Percentiles rank a stretch among this genome's conserved stretches.
Evolutionary conservation across 92 coral and sea anemone species (phyloP).

Genomic region (Pocillopora grandis): DNA sequence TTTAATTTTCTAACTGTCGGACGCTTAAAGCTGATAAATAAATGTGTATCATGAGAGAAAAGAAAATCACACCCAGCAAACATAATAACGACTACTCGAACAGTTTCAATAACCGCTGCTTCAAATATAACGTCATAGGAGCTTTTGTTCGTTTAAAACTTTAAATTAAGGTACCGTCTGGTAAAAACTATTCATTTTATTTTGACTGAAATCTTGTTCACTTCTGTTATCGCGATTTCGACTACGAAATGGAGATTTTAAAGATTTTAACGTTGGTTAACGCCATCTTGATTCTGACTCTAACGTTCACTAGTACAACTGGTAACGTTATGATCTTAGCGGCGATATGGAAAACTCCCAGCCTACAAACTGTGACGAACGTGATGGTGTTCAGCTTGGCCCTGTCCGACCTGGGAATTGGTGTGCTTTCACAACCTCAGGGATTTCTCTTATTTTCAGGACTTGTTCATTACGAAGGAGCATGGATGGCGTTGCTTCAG

Average conservation of each 20-base stretch:
- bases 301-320: background rate
- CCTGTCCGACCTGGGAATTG: slow-evolving; percentile 21
- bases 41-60: too few relatives aligned
- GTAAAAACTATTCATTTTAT: too few relatives aligned
- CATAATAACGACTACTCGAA: too few relatives aligned
- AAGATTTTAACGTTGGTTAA: background rate
- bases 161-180: too few relatives aligned
- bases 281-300: background rate
- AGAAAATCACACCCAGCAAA: too few relatives aligned
- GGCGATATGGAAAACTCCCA: slow-evolving; percentile 22
- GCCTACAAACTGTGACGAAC: slow-evolving; percentile 5
- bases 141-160: too few relatives aligned
- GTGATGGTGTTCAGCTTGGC: slow-evolving; percentile 14
- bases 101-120: too few relatives aligned
- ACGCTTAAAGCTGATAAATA: too few relatives aligned
- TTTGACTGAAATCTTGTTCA: too few relatives aligned
- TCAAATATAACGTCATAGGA: too few relatives aligned
- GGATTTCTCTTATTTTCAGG: background rate
- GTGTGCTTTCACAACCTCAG: background rate
- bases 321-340: background rate
- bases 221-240: background rate
- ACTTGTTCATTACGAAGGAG: too few relatives aligned
- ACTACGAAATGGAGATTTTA: background rate
- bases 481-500: background rate
- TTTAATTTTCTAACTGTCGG: too few relatives aligned